Evolutionary conservation across 2,113 vertebrate species (phyloP).

Genomic region (Elaphurus davidianus): DNA sequence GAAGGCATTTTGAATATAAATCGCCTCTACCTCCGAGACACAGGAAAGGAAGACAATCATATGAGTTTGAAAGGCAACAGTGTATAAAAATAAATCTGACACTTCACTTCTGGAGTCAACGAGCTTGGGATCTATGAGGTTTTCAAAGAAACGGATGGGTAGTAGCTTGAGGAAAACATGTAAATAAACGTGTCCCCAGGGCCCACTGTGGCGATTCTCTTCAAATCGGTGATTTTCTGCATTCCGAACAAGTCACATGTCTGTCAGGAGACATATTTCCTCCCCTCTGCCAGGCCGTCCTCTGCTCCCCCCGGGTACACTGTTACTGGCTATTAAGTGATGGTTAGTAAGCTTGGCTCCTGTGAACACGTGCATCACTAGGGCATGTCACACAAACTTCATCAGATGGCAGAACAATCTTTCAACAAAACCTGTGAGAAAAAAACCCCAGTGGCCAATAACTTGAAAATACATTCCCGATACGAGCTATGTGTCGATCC

Average conservation of each 20-base stretch:
- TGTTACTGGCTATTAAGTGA: neutral
- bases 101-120: neutral
- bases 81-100: neutral
- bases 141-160: neutral
- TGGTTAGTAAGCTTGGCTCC: too few relatives aligned
- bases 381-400: neutral
- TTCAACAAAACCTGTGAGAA: neutral
- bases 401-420: too few relatives aligned
- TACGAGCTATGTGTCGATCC: rapidly evolving
- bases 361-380: neutral
- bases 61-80: neutral
- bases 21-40: neutral
- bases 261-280: neutral
- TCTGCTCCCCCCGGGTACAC: too few relatives aligned
- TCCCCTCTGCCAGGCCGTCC: neutral
- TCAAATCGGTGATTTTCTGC: neutral
- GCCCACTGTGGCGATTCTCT: rapidly evolving
- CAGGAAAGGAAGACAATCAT: neutral
- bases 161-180: neutral
- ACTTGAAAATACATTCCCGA: neutral
- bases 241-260: neutral
- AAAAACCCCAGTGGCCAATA: neutral
- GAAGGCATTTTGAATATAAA: neutral
- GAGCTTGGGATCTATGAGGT: neutral
- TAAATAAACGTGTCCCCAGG: neutral